Percentiles rank a stretch among this genome's conserved stretches.
Conservation (phyloP, 2,797 vertebrate species). For the Echeneis naucrates region DNA sequence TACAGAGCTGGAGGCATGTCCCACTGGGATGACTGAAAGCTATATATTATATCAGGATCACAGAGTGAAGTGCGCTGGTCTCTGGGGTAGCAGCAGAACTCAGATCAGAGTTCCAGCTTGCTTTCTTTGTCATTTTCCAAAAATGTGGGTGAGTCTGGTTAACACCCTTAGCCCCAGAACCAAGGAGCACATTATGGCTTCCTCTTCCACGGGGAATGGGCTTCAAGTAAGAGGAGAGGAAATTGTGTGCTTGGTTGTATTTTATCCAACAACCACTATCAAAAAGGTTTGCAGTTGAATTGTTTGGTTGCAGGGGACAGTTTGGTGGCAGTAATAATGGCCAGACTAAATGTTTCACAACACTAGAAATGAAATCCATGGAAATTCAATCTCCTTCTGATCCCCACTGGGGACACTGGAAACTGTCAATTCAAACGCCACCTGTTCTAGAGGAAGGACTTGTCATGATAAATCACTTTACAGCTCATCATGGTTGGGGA, state of each 20-base stretch:
- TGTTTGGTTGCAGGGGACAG: conserved; percentile 50
- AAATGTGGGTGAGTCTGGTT: conserved; percentile 88
- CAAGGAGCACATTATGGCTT: conserved; percentile 74
- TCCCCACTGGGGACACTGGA: neutral
- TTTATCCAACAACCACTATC: conserved; percentile 40
- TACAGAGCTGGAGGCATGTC: conserved; percentile 55
- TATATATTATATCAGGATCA: conserved; percentile 63
- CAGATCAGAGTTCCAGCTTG: conserved; percentile 74
- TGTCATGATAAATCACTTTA: conserved; percentile 36
- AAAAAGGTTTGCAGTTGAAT: conserved; percentile 29
- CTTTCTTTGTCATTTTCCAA: conserved; percentile 83
- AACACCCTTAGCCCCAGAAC: conserved; percentile 83
- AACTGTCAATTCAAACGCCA: conserved; percentile 5
- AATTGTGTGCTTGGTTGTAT: conserved; percentile 37
- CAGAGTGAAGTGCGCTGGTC: conserved; percentile 59
- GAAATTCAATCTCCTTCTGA: neutral
- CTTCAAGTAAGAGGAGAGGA: conserved; percentile 27
- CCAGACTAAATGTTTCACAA: conserved; percentile 28
- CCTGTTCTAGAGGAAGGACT: conserved; percentile 38
- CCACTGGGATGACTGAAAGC: conserved; percentile 50
- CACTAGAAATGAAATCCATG: neutral
- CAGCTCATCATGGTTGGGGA: conserved; percentile 10
- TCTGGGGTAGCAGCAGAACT: conserved; percentile 63
- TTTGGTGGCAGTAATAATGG: conserved; percentile 23
- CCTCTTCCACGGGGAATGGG: conserved; percentile 61